A percentile compares a stretch with the other conserved stretches of the same genome.
phyloP scores from a whole-genome alignment of 2,113 vertebrate species.

The Porphyrio hochstetteri region DNA sequence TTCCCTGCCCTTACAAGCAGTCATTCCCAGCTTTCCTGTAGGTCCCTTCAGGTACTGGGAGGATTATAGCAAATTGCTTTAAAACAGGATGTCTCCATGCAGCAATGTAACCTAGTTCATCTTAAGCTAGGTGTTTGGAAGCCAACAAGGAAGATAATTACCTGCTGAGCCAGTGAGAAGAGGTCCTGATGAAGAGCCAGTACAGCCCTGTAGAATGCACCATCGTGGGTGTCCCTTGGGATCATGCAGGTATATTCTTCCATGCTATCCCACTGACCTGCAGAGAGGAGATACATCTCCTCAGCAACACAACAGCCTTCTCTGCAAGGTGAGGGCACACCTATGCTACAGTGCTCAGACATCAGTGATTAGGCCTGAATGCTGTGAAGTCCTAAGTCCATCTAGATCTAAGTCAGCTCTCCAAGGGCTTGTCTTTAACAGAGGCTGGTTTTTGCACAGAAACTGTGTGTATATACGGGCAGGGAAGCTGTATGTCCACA shows the following conservation, averaged over 20 bases:
- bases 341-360: background rate
- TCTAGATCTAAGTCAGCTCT: background rate
- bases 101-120: background rate
- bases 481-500: background rate
- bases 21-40: too few species aligned
- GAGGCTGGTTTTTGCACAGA: background rate
- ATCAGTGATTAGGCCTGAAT: background rate
- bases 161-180: slow-evolving; percentile 97
- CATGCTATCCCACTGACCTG: slow-evolving; percentile 99
- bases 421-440: slow-evolving; percentile 8
- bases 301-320: background rate
- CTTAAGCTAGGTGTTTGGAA: background rate
- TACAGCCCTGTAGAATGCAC: slow-evolving; percentile 96
- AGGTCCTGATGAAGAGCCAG: slow-evolving; percentile 97
- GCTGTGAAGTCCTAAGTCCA: background rate
- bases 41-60: too few species aligned
- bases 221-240: slow-evolving; percentile 95
- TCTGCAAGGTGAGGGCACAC: background rate
- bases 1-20: too few species aligned
- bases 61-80: background rate
- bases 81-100: background rate
- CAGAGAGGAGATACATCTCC: background rate
- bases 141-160: slow-evolving; percentile 36
- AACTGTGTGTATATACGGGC: background rate
- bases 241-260: slow-evolving; percentile 99